A percentile compares a stretch with the other conserved stretches of the same genome.
Conservation (phyloP, 2,797 vertebrate species). For the Dallia pectoralis region DNA sequence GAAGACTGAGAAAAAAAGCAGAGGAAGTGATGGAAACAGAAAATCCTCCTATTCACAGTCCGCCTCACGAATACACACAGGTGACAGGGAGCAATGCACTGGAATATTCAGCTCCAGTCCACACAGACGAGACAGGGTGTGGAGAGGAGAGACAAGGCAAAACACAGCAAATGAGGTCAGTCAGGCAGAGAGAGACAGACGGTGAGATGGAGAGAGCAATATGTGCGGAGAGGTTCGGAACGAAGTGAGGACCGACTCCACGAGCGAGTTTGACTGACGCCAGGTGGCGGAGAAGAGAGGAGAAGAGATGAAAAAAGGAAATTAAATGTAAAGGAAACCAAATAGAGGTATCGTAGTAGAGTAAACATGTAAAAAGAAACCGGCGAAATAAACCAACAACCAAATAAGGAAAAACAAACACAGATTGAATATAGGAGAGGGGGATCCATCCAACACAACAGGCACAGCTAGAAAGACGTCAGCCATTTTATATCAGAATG, state of each 20-base stretch:
- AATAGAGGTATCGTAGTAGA: background rate
- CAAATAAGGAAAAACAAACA: background rate
- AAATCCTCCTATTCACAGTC: background rate
- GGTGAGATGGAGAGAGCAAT: background rate
- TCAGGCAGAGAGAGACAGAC: background rate
- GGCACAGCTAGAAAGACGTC: slow-evolving; percentile 24
- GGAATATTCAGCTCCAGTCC: slow-evolving; percentile 23
- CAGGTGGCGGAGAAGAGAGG: background rate
- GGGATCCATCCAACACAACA: slow-evolving; percentile 7
- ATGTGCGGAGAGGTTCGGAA: background rate
- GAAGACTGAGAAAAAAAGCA: background rate
- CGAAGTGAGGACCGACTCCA: background rate
- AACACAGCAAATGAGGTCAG: background rate
- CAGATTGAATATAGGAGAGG: slow-evolving; percentile 8
- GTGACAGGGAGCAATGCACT: slow-evolving; percentile 17
- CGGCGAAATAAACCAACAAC: background rate
- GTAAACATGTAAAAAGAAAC: background rate
- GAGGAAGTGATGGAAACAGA: background rate
- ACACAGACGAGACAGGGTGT: slow-evolving; percentile 3
- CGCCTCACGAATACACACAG: slow-evolving; percentile 19
- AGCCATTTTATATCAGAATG: slow-evolving; percentile 50
- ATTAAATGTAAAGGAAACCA: background rate
- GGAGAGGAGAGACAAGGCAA: background rate
- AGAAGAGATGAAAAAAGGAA: background rate
- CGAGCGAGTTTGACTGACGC: background rate